Evolutionary conservation across 2,113 vertebrate species (phyloP).

Genomic region (Noctilio leporinus): DNA sequence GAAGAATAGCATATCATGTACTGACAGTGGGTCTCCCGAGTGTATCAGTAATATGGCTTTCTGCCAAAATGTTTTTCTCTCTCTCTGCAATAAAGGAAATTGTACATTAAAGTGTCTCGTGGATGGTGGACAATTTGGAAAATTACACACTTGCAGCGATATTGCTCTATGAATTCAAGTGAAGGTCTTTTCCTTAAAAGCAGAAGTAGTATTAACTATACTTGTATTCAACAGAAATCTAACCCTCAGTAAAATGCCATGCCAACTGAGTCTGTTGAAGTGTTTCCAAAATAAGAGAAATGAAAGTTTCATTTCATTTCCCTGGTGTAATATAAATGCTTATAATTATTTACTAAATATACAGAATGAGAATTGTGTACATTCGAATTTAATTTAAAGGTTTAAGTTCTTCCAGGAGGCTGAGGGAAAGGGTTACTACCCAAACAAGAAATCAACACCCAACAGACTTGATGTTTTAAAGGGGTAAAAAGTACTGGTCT

Average conservation of each 20-base stretch:
- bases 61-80: slow-evolving; percentile 5
- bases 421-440: background rate
- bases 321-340: slow-evolving; percentile 7
- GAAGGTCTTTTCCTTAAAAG: slow-evolving; percentile 57
- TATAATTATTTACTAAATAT: slow-evolving; percentile 39
- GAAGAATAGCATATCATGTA: slow-evolving; percentile 35
- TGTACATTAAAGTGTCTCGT: slow-evolving; percentile 42
- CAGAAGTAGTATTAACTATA: slow-evolving; percentile 44
- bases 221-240: slow-evolving; percentile 31
- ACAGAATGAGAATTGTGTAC: slow-evolving; percentile 31
- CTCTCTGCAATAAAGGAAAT: slow-evolving; percentile 52
- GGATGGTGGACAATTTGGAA: slow-evolving; percentile 57
- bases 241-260: slow-evolving; percentile 8
- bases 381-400: slow-evolving; percentile 41
- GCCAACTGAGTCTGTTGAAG: background rate
- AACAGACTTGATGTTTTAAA: background rate
- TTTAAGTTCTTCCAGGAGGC: slow-evolving; percentile 3
- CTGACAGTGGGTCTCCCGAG: slow-evolving; percentile 34
- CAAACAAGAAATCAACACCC: background rate
- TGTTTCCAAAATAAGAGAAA: slow-evolving; percentile 45
- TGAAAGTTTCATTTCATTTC: slow-evolving; percentile 32
- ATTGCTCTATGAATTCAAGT: slow-evolving; percentile 27
- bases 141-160: slow-evolving; percentile 45
- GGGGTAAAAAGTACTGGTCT: background rate
- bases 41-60: slow-evolving; percentile 48